Evolutionary conservation across 1,140 invertebrate species (phyloP).

Genomic region (Littorina saxatilis): DNA sequence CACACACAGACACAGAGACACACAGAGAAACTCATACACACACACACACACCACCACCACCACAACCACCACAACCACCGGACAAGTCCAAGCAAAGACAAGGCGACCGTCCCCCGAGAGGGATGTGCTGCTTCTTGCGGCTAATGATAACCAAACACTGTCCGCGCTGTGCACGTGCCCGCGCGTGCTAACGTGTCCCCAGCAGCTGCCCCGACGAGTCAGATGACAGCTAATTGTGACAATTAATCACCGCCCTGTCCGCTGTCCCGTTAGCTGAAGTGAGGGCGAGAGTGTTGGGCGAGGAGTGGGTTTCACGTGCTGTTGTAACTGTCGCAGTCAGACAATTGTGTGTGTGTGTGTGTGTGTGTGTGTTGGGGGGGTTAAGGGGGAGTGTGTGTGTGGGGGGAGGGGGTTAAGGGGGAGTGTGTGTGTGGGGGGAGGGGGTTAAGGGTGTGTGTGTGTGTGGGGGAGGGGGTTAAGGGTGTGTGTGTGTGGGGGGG

Average conservation of each 20-base stretch:
- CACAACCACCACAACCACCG: no score
- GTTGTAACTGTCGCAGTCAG: no score
- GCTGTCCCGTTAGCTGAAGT: neutral
- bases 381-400: no score
- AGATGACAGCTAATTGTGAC: conserved; percentile 31
- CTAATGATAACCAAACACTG: conserved; percentile 39
- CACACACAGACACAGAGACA: no score
- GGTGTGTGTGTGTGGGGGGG: neutral
- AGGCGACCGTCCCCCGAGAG: no score
- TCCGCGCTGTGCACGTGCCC: conserved; percentile 10
- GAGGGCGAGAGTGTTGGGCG: neutral
- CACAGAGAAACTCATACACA: no score
- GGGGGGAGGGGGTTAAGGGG: neutral
- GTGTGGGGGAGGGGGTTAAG: neutral
- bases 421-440: neutral
- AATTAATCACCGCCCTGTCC: conserved; percentile 20
- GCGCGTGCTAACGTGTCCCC: conserved; percentile 28
- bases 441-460: neutral
- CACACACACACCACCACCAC: no score
- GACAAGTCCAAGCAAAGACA: no score
- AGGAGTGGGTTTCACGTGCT: neutral
- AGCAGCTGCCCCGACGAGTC: conserved; percentile 23
- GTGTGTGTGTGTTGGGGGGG: no score
- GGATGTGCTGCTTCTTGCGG: conserved; percentile 4
- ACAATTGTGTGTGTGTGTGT: no score